phyloP scores from a whole-genome alignment of 2,797 vertebrate genomes.

The Microtus obscurus region DNA sequence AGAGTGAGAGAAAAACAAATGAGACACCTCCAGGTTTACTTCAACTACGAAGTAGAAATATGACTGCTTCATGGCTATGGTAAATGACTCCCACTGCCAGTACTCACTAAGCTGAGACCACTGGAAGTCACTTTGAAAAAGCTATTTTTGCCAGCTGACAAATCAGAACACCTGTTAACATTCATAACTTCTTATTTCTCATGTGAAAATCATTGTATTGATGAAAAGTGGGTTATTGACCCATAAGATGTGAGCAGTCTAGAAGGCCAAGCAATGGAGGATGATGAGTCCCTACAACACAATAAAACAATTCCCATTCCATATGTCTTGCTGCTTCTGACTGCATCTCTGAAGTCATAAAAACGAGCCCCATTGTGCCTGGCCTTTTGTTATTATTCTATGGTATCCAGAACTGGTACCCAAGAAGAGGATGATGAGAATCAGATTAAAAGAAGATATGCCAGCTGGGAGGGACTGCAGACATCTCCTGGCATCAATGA shows the following conservation, averaged over 20 bases:
- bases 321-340: background rate
- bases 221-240: constrained; percentile 10
- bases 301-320: background rate
- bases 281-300: background rate
- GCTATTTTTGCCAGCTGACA: constrained; percentile 1
- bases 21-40: background rate
- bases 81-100: background rate
- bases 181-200: background rate
- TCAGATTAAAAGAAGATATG: background rate
- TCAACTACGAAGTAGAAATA: constrained; percentile 46
- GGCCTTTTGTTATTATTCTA: background rate
- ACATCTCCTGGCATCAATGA: background rate
- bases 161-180: constrained; percentile 52
- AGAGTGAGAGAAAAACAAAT: constrained; percentile 37
- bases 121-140: constrained; percentile 52
- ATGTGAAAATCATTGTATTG: background rate
- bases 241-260: background rate
- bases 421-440: background rate
- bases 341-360: background rate
- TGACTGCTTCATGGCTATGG: constrained; percentile 3
- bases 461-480: background rate
- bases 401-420: background rate
- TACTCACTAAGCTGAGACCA: constrained; percentile 21
- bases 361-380: background rate
- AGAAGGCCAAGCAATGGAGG: background rate